Evolutionary conservation across 1,140 invertebrate genomes (phyloP).

Genomic region (Drosophila ogumai): DNA sequence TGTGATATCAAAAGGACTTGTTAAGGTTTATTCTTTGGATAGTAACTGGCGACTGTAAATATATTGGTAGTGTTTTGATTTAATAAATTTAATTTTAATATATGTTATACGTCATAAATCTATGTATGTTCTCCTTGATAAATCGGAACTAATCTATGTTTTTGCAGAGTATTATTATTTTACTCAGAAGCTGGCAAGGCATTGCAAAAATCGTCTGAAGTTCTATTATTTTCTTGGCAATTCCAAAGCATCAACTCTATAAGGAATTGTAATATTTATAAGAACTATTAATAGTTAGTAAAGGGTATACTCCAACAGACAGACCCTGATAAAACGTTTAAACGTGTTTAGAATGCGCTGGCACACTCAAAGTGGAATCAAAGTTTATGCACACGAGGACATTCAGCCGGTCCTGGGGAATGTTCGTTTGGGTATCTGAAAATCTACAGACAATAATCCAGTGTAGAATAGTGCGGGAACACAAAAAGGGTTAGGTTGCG

Average conservation of each 20-base stretch:
- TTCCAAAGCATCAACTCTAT: neutral
- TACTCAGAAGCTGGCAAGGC: too few species aligned
- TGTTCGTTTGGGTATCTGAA: conserved; percentile 54
- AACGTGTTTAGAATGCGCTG: conserved; percentile 60
- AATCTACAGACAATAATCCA: conserved; percentile 81
- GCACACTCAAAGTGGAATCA: conserved; percentile 71
- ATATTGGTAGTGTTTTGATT: too few species aligned
- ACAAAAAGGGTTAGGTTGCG: conserved; percentile 57
- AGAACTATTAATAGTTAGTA: neutral
- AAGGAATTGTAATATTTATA: neutral
- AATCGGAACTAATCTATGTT: too few species aligned
- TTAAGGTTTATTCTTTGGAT: too few species aligned
- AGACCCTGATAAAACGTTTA: neutral
- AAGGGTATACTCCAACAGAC: neutral
- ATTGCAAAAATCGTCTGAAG: neutral
- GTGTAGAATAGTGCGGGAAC: conserved; percentile 58
- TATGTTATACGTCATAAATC: too few species aligned
- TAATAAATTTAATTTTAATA: too few species aligned
- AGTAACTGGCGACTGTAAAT: too few species aligned
- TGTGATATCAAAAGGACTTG: too few species aligned
- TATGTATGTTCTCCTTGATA: too few species aligned
- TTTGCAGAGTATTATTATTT: too few species aligned
- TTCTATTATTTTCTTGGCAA: neutral
- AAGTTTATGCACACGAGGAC: conserved; percentile 70
- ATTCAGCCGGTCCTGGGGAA: conserved; percentile 3